These are phyloP conservation scores for Takifugu ocellatus DNA, from an alignment of 2,797 vertebrate genomes.

Conservation along the genomic window DNA sequence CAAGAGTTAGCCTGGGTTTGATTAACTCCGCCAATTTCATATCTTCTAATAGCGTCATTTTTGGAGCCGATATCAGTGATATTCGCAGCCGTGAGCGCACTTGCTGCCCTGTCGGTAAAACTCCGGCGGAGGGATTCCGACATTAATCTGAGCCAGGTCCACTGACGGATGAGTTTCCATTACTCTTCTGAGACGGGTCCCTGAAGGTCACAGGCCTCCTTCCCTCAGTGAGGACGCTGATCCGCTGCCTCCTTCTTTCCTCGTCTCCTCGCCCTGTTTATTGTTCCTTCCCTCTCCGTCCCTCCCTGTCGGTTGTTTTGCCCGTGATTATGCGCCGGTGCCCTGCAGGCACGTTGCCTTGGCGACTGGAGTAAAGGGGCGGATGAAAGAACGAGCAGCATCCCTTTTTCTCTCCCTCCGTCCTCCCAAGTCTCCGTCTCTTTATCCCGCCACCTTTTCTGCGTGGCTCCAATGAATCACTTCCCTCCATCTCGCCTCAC, in stretches of 20 bases:
- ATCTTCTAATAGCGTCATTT: conserved; percentile 56
- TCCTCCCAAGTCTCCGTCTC: conserved; percentile 8
- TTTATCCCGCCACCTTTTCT: conserved; percentile 53
- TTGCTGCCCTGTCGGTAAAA: conserved; percentile 33
- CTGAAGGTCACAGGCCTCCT: conserved; percentile 48
- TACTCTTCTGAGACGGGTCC: conserved; percentile 34
- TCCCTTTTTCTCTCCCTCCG: not conserved
- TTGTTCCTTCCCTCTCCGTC: conserved; percentile 45
- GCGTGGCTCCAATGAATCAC: conserved; percentile 57
- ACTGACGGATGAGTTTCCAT: conserved; percentile 48
- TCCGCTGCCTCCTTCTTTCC: conserved; percentile 26
- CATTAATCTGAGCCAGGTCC: conserved; percentile 46
- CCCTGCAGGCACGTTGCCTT: conserved; percentile 75
- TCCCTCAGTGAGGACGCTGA: conserved; percentile 29
- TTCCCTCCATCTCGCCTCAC: conserved; percentile 48
- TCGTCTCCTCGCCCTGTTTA: conserved; percentile 10
- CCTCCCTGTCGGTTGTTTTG: conserved; percentile 62
- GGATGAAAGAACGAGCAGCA: conserved; percentile 60
- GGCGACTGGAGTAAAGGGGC: conserved; percentile 70
- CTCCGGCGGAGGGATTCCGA: conserved; percentile 27
- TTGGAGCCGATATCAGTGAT: conserved; percentile 42
- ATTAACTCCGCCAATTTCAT: conserved; percentile 70
- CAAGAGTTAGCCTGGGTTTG: conserved; percentile 63
- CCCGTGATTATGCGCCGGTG: conserved; percentile 62
- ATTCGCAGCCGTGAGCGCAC: conserved; percentile 45